Percentiles rank a stretch among this genome's conserved stretches.
Evolutionary conservation across 2,797 vertebrate species (phyloP).

Genomic region (Orientallactaga sibirica): DNA sequence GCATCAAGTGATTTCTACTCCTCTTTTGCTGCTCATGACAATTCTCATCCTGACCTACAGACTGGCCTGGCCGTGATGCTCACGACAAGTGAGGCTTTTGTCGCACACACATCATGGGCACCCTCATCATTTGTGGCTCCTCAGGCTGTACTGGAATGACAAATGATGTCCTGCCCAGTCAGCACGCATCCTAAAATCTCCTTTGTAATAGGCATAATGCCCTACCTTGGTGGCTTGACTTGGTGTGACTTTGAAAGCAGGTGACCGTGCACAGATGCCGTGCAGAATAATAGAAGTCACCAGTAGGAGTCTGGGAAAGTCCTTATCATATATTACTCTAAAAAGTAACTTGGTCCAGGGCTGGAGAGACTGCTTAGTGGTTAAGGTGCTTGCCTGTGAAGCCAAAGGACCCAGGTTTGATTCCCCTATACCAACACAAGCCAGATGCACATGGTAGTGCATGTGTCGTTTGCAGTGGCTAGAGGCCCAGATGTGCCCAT

Average conservation of each 20-base stretch:
- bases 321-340: too few relatives aligned
- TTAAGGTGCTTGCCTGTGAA: too few relatives aligned
- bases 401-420: too few relatives aligned
- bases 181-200: constrained; percentile 74
- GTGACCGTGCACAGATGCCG: constrained; percentile 18
- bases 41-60: neutral
- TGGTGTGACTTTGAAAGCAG: constrained; percentile 67
- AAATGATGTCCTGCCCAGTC: constrained; percentile 51
- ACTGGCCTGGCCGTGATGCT: neutral
- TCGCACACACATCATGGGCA: neutral
- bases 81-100: neutral
- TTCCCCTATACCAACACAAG: too few relatives aligned
- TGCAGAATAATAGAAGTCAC: neutral
- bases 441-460: too few relatives aligned
- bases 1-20: neutral
- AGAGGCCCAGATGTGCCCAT: too few relatives aligned
- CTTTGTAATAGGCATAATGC: constrained; percentile 75
- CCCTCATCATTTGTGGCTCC: neutral
- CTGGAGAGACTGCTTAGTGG: too few relatives aligned
- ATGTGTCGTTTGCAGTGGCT: too few relatives aligned
- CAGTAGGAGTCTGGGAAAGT: too few relatives aligned
- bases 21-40: neutral
- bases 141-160: neutral
- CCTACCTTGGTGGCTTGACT: constrained; percentile 48
- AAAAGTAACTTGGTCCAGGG: neutral